Evolutionary conservation across 2,797 vertebrate genomes (phyloP), one percentile per base, ranked within the genome.

Genomic region (Tiaroga cobitis): DNA sequence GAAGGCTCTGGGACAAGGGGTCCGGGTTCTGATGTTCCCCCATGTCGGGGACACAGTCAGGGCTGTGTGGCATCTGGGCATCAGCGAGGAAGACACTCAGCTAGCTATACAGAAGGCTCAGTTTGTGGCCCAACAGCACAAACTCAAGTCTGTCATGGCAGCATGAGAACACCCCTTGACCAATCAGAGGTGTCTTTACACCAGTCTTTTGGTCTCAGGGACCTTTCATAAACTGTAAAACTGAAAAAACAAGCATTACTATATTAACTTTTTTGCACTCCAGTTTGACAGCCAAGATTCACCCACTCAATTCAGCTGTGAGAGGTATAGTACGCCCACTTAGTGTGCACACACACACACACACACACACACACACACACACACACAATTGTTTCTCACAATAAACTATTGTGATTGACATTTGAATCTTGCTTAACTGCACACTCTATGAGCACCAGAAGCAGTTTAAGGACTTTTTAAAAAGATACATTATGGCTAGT

Each of bases 61-160:
- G 0, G 93, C 96, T 0, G 94, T 97, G 86, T 97, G 97, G 97
- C 97, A 98, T 92, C 86, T 93, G 0, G 92, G 92, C 0, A 7
- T 98, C 89, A 96, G 94, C 0, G 63, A 93, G 16, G 90, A 43
- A 0, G 95, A 97, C 89, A 97, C 96, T 0, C 91, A 93, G 80
- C 91, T 96, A 8, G 95, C 94, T 4, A 91, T 94, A 59, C 92
- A 88, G 85, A 97, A 97, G 88, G 92, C 97, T 92, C 91, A 91
- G 11, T 95, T 95, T 85, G 95, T 97, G 65, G 93, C 93, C 18
- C 92, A 93, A 79, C 92, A 92, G 69, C 92, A 87, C 56, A 84
- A 88, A 18, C 72, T 91, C 63, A 88, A 92, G 80, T 90, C 86
- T 41, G 13, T 19, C 15, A 84, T 15, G 24, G 54, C 39, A 1